phyloP scores from a whole-genome alignment of 2,797 vertebrate genomes.

The Iguana delicatissima region DNA sequence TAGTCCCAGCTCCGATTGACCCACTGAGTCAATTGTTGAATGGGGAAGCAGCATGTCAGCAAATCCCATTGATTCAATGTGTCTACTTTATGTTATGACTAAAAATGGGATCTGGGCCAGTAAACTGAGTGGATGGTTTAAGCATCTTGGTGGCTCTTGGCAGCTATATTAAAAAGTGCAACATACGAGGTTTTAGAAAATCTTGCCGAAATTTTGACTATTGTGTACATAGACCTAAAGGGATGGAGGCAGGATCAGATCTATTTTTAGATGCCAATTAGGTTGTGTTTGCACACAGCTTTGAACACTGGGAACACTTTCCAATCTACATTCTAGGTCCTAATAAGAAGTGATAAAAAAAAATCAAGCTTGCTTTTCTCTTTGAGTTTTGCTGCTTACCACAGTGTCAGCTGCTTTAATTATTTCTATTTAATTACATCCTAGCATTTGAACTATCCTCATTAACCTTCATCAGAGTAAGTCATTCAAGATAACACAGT shows the following conservation, averaged over 20 bases:
- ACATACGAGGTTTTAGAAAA: neutral
- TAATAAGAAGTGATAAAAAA: constrained; percentile 51
- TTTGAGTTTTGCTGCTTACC: constrained; percentile 63
- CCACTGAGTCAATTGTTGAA: no score
- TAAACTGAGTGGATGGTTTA: neutral
- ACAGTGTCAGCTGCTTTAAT: constrained; percentile 72
- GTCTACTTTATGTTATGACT: no score
- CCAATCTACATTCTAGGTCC: constrained; percentile 46
- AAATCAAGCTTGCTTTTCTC: constrained; percentile 27
- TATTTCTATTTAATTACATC: constrained; percentile 75
- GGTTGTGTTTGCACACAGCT: constrained; percentile 41
- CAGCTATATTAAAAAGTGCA: constrained; percentile 4
- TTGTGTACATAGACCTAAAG: neutral
- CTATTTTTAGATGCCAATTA: constrained; percentile 54
- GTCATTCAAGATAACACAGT: constrained; percentile 68
- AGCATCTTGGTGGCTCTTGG: neutral
- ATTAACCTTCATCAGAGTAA: constrained; percentile 75
- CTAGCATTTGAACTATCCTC: constrained; percentile 76
- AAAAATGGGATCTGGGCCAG: no score
- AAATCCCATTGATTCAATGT: no score
- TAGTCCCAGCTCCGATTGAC: no score
- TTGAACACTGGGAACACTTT: constrained; percentile 50
- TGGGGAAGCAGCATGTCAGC: no score
- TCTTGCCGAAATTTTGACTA: neutral
- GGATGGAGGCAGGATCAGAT: constrained; percentile 22